Evolutionary conservation across 2,113 vertebrate species (phyloP).

Genomic region (Turnix velox): DNA sequence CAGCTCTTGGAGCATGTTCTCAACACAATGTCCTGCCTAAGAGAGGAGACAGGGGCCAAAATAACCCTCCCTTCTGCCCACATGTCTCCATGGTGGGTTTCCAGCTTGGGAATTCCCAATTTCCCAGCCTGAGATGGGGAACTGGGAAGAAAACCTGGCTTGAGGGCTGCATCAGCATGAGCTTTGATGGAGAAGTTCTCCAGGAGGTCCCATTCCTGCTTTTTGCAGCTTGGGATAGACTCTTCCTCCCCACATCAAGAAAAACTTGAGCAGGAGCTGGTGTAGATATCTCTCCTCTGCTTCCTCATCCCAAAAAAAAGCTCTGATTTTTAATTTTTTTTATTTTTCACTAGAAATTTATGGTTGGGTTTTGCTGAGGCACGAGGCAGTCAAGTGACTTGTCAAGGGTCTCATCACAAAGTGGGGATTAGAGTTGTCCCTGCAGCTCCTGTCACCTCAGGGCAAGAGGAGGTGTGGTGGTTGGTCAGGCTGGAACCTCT

Average conservation of each 20-base stretch:
- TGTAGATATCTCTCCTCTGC: background rate
- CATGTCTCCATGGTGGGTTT: background rate
- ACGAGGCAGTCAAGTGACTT: constrained; percentile 24
- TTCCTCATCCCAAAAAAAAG: background rate
- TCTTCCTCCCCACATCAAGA: background rate
- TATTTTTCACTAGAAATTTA: background rate
- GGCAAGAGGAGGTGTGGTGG: background rate
- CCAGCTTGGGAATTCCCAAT: background rate
- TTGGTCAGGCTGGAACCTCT: background rate
- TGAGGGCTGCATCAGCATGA: background rate
- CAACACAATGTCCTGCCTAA: accelerated
- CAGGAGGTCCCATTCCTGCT: background rate
- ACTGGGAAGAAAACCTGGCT: background rate
- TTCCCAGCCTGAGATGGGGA: background rate
- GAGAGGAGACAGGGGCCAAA: background rate
- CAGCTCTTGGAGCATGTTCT: background rate
- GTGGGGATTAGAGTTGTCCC: background rate
- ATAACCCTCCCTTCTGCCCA: background rate
- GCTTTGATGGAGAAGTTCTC: background rate
- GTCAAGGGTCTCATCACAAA: background rate
- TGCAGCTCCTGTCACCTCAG: background rate
- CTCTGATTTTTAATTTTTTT: background rate
- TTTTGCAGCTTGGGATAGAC: background rate
- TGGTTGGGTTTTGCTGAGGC: background rate
- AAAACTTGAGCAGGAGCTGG: background rate